These are phyloP conservation scores for Atractosteus spatula DNA, from an alignment of 2,113 vertebrate species.

Conservation along the genomic window DNA sequence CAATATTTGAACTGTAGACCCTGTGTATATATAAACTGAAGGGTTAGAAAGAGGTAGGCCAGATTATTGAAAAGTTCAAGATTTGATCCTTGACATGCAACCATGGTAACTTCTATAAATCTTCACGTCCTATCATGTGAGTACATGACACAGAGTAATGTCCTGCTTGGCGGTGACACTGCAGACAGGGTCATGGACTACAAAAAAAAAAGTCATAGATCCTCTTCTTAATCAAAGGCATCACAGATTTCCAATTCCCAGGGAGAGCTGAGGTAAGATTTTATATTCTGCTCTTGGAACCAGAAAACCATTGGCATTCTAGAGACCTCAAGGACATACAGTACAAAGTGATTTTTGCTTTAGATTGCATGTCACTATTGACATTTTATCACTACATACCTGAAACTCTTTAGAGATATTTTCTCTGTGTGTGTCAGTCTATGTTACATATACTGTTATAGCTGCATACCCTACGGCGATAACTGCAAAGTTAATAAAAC, in stretches of 20 bases:
- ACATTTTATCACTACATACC: no score
- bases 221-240: constrained; percentile 14
- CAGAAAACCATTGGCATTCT: background rate
- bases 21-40: no score
- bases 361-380: no score
- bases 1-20: no score
- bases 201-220: background rate
- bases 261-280: background rate
- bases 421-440: no score
- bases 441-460: no score
- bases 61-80: background rate
- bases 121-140: constrained; percentile 23
- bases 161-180: background rate
- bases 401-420: no score
- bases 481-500: no score
- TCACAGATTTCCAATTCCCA: background rate
- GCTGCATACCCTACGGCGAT: no score
- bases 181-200: background rate
- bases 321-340: background rate
- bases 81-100: constrained; percentile 33
- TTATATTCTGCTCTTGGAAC: background rate
- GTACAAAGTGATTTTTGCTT: no score
- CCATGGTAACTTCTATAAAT: constrained; percentile 14
- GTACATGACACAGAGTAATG: constrained; percentile 11
- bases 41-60: background rate